Evolutionary conservation across 2,888 invertebrate species (phyloP).

Genomic region (Icerya purchasi): DNA sequence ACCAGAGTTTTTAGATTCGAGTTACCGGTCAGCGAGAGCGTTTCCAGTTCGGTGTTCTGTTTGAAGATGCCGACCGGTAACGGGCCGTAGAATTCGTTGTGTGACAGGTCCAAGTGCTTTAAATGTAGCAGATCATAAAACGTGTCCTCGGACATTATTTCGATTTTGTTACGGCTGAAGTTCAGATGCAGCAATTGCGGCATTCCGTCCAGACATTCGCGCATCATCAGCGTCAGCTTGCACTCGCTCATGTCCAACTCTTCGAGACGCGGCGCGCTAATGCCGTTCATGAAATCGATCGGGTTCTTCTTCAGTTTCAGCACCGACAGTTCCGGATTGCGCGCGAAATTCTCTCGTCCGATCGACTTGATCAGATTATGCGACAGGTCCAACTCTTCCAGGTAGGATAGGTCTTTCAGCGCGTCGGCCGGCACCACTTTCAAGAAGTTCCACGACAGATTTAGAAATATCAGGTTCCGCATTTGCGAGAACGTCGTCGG

Average conservation of each 20-base stretch:
- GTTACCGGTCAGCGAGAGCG: constrained; percentile 30
- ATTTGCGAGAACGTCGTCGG: constrained; percentile 40
- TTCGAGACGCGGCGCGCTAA: constrained; percentile 39
- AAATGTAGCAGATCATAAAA: constrained; percentile 43
- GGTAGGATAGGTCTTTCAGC: constrained; percentile 38
- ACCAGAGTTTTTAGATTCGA: constrained; percentile 14
- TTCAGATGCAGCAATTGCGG: constrained; percentile 33
- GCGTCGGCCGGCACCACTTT: constrained; percentile 35
- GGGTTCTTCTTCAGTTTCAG: constrained; percentile 48
- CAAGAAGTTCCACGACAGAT: constrained; percentile 43
- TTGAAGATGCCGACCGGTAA: constrained; percentile 45
- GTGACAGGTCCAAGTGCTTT: constrained; percentile 47
- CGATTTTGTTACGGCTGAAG: constrained; percentile 45
- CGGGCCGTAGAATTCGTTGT: constrained; percentile 40
- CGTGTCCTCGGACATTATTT: constrained; percentile 42
- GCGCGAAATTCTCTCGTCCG: constrained; percentile 39
- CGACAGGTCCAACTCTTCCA: constrained; percentile 51
- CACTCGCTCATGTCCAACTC: constrained; percentile 47
- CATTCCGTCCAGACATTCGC: constrained; percentile 38
- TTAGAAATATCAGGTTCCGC: constrained; percentile 41
- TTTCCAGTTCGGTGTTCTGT: constrained; percentile 40
- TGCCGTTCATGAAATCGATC: constrained; percentile 36
- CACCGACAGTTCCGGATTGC: constrained; percentile 40
- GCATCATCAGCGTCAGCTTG: constrained; percentile 39
- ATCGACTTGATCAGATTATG: constrained; percentile 42